These are phyloP conservation scores for Elysia chlorotica DNA, from an alignment of 1,140 invertebrate species.

Conservation along the genomic window DNA sequence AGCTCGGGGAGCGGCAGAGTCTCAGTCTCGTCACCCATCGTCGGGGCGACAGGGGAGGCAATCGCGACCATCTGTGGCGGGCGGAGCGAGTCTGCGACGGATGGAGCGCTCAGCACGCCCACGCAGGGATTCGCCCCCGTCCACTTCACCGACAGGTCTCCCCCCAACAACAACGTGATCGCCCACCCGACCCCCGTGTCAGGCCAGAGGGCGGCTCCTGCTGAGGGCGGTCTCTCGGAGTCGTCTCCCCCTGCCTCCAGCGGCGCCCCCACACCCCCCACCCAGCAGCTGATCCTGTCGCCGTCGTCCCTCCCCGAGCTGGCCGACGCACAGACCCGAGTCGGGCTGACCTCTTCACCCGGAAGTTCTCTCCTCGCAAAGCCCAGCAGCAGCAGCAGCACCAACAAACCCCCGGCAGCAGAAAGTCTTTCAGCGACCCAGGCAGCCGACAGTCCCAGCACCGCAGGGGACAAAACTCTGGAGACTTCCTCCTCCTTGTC, in stretches of 20 bases:
- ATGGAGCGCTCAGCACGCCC: slow-evolving; percentile 8
- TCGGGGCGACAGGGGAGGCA: background rate
- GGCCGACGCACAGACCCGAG: background rate
- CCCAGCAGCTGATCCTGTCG: background rate
- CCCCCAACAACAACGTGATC: background rate
- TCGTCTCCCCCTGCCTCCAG: too few relatives aligned
- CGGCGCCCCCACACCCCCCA: background rate
- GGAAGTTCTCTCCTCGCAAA: background rate
- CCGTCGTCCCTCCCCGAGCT: background rate
- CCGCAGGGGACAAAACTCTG: background rate
- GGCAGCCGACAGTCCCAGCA: background rate
- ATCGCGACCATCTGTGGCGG: background rate
- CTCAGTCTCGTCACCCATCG: slow-evolving; percentile 3
- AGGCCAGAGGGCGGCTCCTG: background rate
- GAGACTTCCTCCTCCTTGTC: background rate
- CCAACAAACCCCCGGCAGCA: background rate
- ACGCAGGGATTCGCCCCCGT: slow-evolving; percentile 18
- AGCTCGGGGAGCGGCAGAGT: background rate
- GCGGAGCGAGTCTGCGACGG: background rate
- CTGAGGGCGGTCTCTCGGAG: background rate
- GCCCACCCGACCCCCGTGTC: background rate
- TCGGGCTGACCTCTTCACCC: background rate
- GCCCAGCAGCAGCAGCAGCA: background rate
- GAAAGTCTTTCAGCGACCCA: background rate
- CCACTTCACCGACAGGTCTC: slow-evolving; percentile 18